A percentile compares a stretch with the other conserved stretches of the same genome.
phyloP scores from a whole-genome alignment of 1,140 invertebrate species.

The Drosophila setifemur region DNA sequence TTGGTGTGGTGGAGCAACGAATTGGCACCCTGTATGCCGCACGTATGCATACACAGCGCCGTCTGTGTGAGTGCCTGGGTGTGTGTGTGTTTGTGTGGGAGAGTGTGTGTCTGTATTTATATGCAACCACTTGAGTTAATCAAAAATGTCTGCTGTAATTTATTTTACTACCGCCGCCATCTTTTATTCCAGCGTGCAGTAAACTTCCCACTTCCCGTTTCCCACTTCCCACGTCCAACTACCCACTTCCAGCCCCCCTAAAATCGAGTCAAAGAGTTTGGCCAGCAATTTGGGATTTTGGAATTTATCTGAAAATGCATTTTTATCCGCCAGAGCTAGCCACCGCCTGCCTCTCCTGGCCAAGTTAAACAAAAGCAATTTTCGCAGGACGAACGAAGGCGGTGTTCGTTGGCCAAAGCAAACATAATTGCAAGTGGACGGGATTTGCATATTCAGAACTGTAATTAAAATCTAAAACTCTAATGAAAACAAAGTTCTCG shows the following conservation, averaged over 20 bases:
- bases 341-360: neutral
- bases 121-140: conserved; percentile 81
- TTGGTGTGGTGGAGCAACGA: neutral
- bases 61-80: neutral
- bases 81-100: conserved; percentile 9
- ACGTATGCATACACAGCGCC: conserved; percentile 21
- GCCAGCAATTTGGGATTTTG: conserved; percentile 36
- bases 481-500: conserved; percentile 51
- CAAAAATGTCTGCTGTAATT: conserved; percentile 81
- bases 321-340: conserved; percentile 25
- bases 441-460: conserved; percentile 49
- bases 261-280: conserved; percentile 21
- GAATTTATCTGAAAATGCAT: conserved; percentile 40
- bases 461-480: conserved; percentile 66
- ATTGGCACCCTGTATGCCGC: conserved; percentile 54
- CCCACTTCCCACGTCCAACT: neutral
- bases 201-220: neutral
- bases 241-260: neutral
- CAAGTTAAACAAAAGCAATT: conserved; percentile 53
- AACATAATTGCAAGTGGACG: conserved; percentile 5
- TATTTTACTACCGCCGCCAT: conserved; percentile 80
- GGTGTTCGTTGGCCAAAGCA: conserved; percentile 9
- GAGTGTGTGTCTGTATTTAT: conserved; percentile 48
- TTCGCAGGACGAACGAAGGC: conserved; percentile 14
- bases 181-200: conserved; percentile 54